These are phyloP conservation scores for Aldrovandia affinis DNA, from an alignment of 2,797 vertebrate species.

Conservation along the genomic window DNA sequence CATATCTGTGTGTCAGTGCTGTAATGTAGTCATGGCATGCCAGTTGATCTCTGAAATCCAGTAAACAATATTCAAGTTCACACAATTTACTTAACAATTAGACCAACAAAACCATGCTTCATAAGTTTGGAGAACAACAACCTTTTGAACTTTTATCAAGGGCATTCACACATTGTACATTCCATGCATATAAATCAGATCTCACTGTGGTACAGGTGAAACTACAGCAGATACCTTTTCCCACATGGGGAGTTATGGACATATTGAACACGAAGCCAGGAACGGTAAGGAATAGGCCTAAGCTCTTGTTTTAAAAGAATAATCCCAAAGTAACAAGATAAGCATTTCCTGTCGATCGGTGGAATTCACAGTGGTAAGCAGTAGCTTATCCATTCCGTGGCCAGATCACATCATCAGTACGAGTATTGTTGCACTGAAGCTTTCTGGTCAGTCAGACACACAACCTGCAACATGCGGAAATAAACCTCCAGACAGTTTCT, in stretches of 20 bases:
- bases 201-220: neutral
- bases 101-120: neutral
- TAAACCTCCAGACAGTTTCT: neutral
- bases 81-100: slow-evolving; percentile 2
- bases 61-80: neutral
- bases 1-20: neutral
- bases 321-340: slow-evolving; percentile 18
- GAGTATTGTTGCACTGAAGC: neutral
- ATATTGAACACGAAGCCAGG: neutral
- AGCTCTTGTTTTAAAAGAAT: neutral
- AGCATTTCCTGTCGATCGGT: neutral
- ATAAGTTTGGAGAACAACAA: neutral
- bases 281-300: slow-evolving; percentile 1
- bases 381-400: neutral
- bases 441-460: neutral
- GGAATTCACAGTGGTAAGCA: neutral
- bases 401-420: neutral
- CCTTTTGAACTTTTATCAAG: neutral
- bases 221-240: neutral
- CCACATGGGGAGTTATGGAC: neutral
- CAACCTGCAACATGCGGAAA: neutral
- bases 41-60: slow-evolving; percentile 2
- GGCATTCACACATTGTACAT: neutral
- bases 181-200: neutral
- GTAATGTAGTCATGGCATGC: neutral